phyloP scores from a whole-genome alignment of 2,797 vertebrate species.

The Pangasius sanitwongsei region DNA sequence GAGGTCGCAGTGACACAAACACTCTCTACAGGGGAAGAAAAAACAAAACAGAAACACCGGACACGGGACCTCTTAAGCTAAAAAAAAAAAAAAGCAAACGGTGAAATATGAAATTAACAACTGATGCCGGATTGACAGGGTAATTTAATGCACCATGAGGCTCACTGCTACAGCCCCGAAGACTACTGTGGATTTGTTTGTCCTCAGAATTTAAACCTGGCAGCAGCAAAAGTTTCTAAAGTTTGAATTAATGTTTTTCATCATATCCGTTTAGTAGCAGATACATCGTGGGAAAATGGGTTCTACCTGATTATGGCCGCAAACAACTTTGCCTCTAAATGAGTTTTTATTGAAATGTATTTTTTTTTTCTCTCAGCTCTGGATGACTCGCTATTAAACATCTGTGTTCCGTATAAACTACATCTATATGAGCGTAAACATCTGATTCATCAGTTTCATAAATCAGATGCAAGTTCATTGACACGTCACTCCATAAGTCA shows the following conservation, averaged over 20 bases:
- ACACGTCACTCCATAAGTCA: too few relatives aligned
- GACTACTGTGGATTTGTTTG: neutral
- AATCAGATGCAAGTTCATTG: neutral
- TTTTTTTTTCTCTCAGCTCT: neutral
- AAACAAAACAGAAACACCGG: neutral
- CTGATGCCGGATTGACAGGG: slow-evolving; percentile 55
- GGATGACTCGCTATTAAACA: neutral
- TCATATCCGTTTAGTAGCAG: neutral
- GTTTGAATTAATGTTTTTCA: neutral
- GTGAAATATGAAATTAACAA: slow-evolving; percentile 25
- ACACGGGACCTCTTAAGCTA: neutral
- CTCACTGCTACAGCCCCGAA: neutral
- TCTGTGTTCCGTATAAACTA: neutral
- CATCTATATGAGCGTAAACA: neutral
- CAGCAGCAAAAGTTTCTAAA: neutral
- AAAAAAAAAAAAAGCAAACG: neutral
- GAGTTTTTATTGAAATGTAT: neutral
- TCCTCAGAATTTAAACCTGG: neutral
- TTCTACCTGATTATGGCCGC: neutral
- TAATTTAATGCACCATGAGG: slow-evolving; percentile 57
- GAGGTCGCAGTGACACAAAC: neutral
- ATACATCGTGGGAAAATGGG: neutral
- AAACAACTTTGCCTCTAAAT: neutral
- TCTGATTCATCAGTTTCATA: too few relatives aligned
- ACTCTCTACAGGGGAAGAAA: neutral